Evolutionary conservation across 64 coral and sea anemone species (phyloP).

Genomic region (Pachyseris speciosa): DNA sequence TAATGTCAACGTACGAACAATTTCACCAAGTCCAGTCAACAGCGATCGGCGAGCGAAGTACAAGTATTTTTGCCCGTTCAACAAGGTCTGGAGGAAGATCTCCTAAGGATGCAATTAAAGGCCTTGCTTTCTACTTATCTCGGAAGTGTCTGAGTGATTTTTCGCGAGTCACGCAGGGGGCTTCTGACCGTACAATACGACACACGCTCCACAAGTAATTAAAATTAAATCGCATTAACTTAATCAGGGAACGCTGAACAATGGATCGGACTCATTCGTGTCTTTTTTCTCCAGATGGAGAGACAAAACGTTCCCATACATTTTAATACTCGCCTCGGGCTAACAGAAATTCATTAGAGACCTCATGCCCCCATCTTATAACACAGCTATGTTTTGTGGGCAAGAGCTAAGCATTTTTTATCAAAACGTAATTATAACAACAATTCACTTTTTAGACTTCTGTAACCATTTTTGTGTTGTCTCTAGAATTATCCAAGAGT

Average conservation of each 20-base stretch:
- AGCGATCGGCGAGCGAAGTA: background rate
- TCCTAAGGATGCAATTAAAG: constrained; percentile 74
- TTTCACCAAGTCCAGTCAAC: background rate
- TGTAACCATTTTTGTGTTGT: constrained; percentile 43
- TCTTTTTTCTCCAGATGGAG: constrained; percentile 78
- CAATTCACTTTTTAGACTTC: background rate
- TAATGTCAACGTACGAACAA: background rate
- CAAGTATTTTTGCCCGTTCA: constrained; percentile 4
- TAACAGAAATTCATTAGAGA: constrained; percentile 29
- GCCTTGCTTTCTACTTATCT: constrained; percentile 52
- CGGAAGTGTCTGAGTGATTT: constrained; percentile 86
- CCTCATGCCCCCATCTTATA: background rate
- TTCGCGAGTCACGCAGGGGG: constrained; percentile 70
- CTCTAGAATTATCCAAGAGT: background rate
- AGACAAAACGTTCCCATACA: constrained; percentile 82
- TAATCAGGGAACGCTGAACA: constrained; percentile 75
- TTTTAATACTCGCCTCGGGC: constrained; percentile 77
- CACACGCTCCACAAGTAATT: constrained; percentile 92
- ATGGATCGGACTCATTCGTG: constrained; percentile 46
- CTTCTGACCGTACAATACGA: constrained; percentile 59
- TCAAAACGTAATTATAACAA: background rate
- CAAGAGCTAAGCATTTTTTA: background rate
- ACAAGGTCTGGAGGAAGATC: constrained; percentile 37
- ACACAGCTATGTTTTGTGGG: constrained; percentile 38
- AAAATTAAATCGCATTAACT: constrained; percentile 97